A percentile compares a stretch with the other conserved stretches of the same genome.
Evolutionary conservation across 2,113 vertebrate genomes (phyloP).

Genomic region (Oophaga pumilio): DNA sequence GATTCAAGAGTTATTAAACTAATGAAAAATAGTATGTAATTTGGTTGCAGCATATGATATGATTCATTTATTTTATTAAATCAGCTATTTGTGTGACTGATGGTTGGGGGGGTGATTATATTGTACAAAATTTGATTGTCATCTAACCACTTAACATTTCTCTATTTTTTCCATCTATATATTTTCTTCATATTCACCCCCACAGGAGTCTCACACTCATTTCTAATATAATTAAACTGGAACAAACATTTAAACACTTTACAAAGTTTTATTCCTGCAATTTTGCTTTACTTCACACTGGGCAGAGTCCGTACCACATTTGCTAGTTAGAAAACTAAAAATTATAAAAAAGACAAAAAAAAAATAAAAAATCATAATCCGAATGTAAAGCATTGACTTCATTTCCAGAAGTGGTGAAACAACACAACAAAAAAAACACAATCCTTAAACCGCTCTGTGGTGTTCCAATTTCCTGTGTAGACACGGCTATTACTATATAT

Average conservation of each 20-base stretch:
- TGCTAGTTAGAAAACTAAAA: slow-evolving; percentile 13
- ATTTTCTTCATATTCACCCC: not conserved
- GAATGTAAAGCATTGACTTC: slow-evolving; percentile 50
- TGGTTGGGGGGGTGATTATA: too few species aligned
- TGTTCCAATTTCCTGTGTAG: slow-evolving; percentile 70
- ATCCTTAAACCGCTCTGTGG: slow-evolving; percentile 68
- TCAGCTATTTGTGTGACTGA: not conserved
- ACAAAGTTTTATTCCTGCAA: slow-evolving; percentile 10
- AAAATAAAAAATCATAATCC: not conserved
- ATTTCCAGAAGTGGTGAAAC: slow-evolving; percentile 64
- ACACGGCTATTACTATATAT: slow-evolving; percentile 66
- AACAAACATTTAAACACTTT: not conserved
- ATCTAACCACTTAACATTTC: not conserved
- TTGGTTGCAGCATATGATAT: not conserved
- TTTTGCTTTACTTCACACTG: not conserved
- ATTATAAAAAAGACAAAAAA: not conserved
- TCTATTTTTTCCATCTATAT: not conserved
- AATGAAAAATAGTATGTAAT: not conserved
- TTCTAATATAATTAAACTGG: not conserved
- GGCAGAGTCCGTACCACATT: not conserved
- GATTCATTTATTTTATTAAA: too few species aligned
- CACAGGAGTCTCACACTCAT: not conserved
- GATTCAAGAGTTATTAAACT: not conserved
- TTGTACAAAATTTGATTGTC: not conserved
- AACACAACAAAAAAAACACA: slow-evolving; percentile 67